Evolutionary conservation across 1,140 invertebrate species (phyloP).

Genomic region (Cydia fagiglandana): DNA sequence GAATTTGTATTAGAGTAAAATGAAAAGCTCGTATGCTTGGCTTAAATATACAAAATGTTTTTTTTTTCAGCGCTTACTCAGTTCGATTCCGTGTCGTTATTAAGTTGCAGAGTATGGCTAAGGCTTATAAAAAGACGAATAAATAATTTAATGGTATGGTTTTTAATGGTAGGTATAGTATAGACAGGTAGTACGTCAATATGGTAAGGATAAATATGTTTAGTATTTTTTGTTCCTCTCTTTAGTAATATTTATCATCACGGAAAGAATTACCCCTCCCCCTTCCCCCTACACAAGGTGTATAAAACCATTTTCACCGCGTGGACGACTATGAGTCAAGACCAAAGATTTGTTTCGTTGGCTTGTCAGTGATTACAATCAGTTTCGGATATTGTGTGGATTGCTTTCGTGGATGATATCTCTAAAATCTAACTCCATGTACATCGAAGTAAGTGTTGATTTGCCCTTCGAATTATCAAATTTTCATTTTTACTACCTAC

Average conservation of each 20-base stretch:
- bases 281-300: background rate
- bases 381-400: background rate
- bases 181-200: too few species aligned
- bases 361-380: background rate
- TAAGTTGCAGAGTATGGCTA: too few species aligned
- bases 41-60: too few species aligned
- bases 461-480: background rate
- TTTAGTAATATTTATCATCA: background rate
- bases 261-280: background rate
- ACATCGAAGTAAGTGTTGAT: constrained; percentile 19
- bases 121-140: too few species aligned
- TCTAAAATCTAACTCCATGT: background rate
- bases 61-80: too few species aligned
- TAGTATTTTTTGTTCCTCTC: background rate
- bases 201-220: too few species aligned
- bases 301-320: constrained; percentile 15
- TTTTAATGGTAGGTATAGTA: too few species aligned
- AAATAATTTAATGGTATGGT: too few species aligned
- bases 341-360: background rate
- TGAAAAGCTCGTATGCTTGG: too few species aligned
- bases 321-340: constrained; percentile 18
- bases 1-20: too few species aligned
- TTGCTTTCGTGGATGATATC: background rate
- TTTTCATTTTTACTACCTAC: background rate
- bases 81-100: too few species aligned